Percentiles rank a stretch among this genome's conserved stretches.
Evolutionary conservation across 2,888 invertebrate species (phyloP).

Genomic region (Morpho helenor): DNA sequence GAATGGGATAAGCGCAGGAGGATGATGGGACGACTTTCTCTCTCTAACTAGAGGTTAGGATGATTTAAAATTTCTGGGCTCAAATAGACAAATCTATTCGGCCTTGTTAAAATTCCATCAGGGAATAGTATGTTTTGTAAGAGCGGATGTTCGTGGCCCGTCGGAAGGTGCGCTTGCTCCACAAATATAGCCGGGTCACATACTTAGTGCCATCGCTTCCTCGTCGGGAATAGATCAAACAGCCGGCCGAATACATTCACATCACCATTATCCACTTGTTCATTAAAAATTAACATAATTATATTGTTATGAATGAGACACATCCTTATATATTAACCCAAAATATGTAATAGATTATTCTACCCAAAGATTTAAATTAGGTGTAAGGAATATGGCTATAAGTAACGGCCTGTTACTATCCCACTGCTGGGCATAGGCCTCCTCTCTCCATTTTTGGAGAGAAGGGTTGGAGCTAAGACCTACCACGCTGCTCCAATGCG

Average conservation of each 20-base stretch:
- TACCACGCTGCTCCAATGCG: too few species aligned
- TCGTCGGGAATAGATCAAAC: slow-evolving; percentile 63
- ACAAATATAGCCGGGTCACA: slow-evolving; percentile 30
- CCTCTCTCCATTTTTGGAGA: too few species aligned
- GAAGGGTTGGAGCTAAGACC: too few species aligned
- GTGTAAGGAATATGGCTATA: too few species aligned
- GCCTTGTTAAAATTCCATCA: slow-evolving; percentile 45
- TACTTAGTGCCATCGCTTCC: slow-evolving; percentile 43
- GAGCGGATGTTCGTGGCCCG: slow-evolving; percentile 38
- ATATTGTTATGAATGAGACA: not conserved
- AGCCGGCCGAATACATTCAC: slow-evolving; percentile 44
- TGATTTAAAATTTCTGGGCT: too few species aligned
- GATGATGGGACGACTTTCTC: not conserved
- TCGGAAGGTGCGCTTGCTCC: slow-evolving; percentile 37
- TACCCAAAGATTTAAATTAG: too few species aligned
- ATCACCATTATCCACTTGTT: slow-evolving; percentile 39
- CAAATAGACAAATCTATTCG: too few species aligned
- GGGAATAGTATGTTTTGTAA: slow-evolving; percentile 36
- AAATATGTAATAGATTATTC: too few species aligned
- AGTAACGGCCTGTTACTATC: too few species aligned
- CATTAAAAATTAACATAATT: not conserved
- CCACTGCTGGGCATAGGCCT: too few species aligned
- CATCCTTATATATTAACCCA: too few species aligned
- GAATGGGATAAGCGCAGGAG: too few species aligned
- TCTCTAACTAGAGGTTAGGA: not conserved